These are phyloP conservation scores for Sciurus niger DNA, from an alignment of 2,113 vertebrate genomes.

Conservation along the genomic window DNA sequence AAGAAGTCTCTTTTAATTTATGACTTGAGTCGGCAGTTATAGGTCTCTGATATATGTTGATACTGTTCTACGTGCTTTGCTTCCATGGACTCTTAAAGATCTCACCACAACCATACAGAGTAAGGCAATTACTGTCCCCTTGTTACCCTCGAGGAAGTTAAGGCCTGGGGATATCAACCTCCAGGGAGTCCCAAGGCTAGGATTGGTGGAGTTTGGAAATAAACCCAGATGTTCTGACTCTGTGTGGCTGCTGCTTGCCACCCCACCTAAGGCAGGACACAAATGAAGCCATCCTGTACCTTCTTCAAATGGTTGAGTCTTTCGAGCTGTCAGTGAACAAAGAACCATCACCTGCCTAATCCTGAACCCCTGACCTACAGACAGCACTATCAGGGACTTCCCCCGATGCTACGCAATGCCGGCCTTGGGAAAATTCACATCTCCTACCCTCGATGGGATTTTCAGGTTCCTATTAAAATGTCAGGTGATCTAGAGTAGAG, in stretches of 20 bases:
- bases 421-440: not conserved
- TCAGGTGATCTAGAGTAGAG: not conserved
- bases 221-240: not conserved
- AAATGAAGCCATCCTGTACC: not conserved
- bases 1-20: not conserved
- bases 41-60: not conserved
- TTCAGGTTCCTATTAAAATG: conserved; percentile 59
- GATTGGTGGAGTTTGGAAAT: not conserved
- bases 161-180: not conserved
- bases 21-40: not conserved
- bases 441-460: not conserved
- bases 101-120: not conserved
- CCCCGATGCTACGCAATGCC: not conserved
- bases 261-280: not conserved
- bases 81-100: not conserved
- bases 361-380: not conserved
- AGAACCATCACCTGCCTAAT: conserved; percentile 19
- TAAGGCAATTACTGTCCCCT: not conserved
- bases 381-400: not conserved
- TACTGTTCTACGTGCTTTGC: not conserved
- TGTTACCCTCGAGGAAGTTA: not conserved
- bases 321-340: not conserved
- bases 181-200: not conserved
- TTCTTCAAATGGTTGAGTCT: conserved; percentile 23
- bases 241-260: not conserved